These are phyloP conservation scores for Actinia equina DNA, from an alignment of 64 coral and sea anemone genomes.

Conservation along the genomic window DNA sequence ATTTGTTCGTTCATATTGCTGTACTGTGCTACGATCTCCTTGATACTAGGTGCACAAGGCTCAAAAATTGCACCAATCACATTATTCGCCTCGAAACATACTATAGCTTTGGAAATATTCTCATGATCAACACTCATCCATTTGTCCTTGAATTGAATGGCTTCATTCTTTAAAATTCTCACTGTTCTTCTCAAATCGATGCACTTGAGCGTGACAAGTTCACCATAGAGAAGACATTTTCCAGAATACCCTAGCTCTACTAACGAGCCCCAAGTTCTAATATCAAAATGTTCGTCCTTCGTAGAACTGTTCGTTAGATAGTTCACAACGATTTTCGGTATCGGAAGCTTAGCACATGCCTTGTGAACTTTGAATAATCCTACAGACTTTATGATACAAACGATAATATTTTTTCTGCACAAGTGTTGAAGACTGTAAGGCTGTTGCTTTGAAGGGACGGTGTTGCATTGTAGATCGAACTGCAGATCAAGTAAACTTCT, in stretches of 20 bases:
- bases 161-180: neutral
- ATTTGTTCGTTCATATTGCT: constrained; percentile 35
- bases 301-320: neutral
- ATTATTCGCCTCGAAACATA: constrained; percentile 59
- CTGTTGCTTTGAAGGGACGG: neutral
- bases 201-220: neutral
- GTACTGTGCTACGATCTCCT: constrained; percentile 55
- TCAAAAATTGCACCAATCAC: constrained; percentile 54
- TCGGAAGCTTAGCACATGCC: neutral
- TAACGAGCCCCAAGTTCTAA: neutral
- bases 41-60: constrained; percentile 41
- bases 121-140: constrained; percentile 57
- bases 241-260: neutral
- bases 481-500: neutral
- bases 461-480: neutral
- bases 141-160: neutral
- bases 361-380: neutral
- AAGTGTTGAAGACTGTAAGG: constrained; percentile 6
- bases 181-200: neutral
- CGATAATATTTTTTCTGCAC: neutral
- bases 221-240: neutral
- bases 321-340: neutral
- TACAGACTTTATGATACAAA: neutral
- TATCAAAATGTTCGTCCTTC: constrained; percentile 7
- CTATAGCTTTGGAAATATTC: constrained; percentile 51